A percentile compares a stretch with the other conserved stretches of the same genome.
These are phyloP conservation scores for Idaea aversata DNA, from an alignment of 2,888 invertebrate species.

Conservation along the genomic window DNA sequence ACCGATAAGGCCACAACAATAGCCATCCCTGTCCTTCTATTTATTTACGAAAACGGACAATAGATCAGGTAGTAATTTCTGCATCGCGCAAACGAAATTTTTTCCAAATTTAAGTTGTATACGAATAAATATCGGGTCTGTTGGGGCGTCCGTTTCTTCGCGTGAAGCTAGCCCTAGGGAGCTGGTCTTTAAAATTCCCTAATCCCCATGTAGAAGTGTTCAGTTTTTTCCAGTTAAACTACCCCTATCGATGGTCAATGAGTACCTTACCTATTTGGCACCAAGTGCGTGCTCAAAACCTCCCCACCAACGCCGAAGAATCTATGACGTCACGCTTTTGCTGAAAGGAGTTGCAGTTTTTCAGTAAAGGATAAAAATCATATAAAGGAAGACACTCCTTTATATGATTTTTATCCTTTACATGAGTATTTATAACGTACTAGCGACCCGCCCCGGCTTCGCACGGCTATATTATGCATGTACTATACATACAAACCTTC, in stretches of 20 bases:
- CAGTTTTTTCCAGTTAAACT: slow-evolving; percentile 49
- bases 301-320: slow-evolving; percentile 61
- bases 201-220: slow-evolving; percentile 3
- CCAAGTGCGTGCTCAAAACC: slow-evolving; percentile 59
- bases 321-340: slow-evolving; percentile 63
- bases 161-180: slow-evolving; percentile 60
- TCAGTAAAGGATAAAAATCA: too few species aligned
- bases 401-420: too few species aligned
- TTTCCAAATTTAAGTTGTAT: slow-evolving; percentile 34
- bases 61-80: slow-evolving; percentile 57
- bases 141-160: slow-evolving; percentile 71
- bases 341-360: neutral
- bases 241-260: slow-evolving; percentile 55
- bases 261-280: slow-evolving; percentile 51
- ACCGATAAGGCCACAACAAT: slow-evolving; percentile 37
- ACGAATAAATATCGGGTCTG: slow-evolving; percentile 7
- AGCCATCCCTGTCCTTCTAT: slow-evolving; percentile 35
- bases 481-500: too few species aligned
- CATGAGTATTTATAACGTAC: too few species aligned
- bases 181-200: slow-evolving; percentile 51
- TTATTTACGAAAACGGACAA: slow-evolving; percentile 47
- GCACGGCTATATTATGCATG: too few species aligned
- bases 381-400: too few species aligned
- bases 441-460: too few species aligned
- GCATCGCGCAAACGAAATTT: slow-evolving; percentile 58